These are phyloP conservation scores for Protodeltote pygarga DNA, from an alignment of 2,888 invertebrate genomes.

Conservation along the genomic window DNA sequence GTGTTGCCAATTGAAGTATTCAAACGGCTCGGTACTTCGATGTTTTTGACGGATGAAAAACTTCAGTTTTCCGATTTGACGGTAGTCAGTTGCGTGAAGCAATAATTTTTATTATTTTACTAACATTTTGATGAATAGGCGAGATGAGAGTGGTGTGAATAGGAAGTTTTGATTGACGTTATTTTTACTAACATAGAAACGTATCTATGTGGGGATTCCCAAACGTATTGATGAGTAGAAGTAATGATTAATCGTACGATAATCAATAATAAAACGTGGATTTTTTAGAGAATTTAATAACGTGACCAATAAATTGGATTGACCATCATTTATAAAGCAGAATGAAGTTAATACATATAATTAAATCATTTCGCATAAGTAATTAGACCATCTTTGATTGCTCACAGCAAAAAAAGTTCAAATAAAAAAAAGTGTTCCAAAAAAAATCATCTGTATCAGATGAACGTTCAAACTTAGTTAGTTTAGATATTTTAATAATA, in stretches of 20 bases:
- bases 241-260: constrained; percentile 35
- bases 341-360: constrained; percentile 32
- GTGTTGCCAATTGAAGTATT: constrained; percentile 46
- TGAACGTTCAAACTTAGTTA: constrained; percentile 82
- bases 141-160: constrained; percentile 33
- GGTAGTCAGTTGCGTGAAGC: constrained; percentile 58
- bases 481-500: constrained; percentile 70
- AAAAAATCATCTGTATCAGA: constrained; percentile 84
- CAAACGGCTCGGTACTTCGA: constrained; percentile 34
- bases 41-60: constrained; percentile 36
- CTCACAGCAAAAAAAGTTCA: constrained; percentile 76
- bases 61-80: constrained; percentile 21
- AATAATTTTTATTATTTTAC: constrained; percentile 61
- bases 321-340: constrained; percentile 31
- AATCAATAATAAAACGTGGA: constrained; percentile 36
- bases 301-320: constrained; percentile 32
- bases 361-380: constrained; percentile 43
- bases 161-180: constrained; percentile 51
- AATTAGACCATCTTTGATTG: constrained; percentile 63
- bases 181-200: constrained; percentile 60
- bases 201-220: constrained; percentile 33
- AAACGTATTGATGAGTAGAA: constrained; percentile 22
- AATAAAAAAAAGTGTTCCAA: constrained; percentile 71
- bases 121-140: constrained; percentile 54
- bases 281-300: constrained; percentile 23